Conservation (phyloP, 2,797 vertebrate genomes). For the Poecilia gillii region DNA sequence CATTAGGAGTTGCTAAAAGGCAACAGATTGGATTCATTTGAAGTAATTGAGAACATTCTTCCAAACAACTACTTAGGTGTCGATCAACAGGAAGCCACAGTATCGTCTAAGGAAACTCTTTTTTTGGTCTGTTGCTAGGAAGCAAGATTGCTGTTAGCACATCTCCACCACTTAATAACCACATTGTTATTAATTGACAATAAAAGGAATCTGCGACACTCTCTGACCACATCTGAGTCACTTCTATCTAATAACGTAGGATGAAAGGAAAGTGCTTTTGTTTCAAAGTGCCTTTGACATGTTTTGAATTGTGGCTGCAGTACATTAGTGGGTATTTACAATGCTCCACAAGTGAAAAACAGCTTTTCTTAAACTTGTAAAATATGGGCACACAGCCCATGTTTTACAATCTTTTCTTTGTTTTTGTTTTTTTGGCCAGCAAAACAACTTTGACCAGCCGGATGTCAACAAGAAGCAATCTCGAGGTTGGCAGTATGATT, state of each 20-base stretch:
- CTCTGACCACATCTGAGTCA: slow-evolving; percentile 28
- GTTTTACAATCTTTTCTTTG: not conserved
- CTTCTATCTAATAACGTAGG: slow-evolving; percentile 5
- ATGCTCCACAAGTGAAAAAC: not conserved
- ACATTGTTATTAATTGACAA: slow-evolving; percentile 7
- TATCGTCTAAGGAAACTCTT: not conserved
- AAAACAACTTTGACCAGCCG: not conserved
- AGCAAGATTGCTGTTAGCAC: slow-evolving; percentile 29
- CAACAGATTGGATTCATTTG: not conserved
- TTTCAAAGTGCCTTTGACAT: not conserved
- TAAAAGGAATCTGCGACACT: slow-evolving; percentile 12
- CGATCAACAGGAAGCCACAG: not conserved
- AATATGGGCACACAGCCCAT: not conserved
- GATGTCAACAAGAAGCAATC: not conserved
- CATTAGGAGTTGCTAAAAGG: not conserved
- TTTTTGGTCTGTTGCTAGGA: slow-evolving; percentile 3
- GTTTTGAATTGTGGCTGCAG: slow-evolving; percentile 9
- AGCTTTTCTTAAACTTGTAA: not conserved
- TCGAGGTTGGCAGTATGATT: not conserved
- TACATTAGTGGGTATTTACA: not conserved
- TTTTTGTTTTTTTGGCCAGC: not conserved
- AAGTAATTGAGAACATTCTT: not conserved
- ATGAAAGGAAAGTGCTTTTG: not conserved
- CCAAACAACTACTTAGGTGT: not conserved
- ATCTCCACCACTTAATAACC: slow-evolving; percentile 28